phyloP scores from a whole-genome alignment of 2,113 vertebrate species.

The Sebastes schlegelii region DNA sequence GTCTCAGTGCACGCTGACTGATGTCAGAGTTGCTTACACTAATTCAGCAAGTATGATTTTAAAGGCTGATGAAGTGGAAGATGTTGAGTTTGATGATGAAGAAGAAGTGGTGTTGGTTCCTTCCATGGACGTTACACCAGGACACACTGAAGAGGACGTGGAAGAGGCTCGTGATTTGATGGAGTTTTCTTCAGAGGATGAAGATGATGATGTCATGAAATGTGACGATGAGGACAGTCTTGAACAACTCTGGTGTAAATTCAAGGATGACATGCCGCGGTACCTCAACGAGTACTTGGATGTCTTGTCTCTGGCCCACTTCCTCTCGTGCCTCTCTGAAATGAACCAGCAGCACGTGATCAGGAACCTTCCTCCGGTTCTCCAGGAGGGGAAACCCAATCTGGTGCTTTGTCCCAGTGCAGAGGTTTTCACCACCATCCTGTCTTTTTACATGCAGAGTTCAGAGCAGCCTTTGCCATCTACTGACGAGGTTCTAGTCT shows the following conservation, averaged over 20 bases:
- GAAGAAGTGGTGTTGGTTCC: background rate
- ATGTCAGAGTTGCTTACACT: constrained; percentile 71
- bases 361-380: constrained; percentile 69
- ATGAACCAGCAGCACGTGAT: constrained; percentile 48
- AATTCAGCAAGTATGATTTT: constrained; percentile 1
- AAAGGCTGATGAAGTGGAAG: background rate
- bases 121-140: background rate
- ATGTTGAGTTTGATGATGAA: constrained; percentile 19
- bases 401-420: constrained; percentile 78
- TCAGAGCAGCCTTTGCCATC: constrained; percentile 77
- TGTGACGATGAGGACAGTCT: constrained; percentile 36
- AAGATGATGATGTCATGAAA: constrained; percentile 26
- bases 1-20: constrained; percentile 62
- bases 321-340: constrained; percentile 71
- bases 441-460: constrained; percentile 76
- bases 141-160: background rate
- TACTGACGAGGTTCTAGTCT: constrained; percentile 84
- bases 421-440: constrained; percentile 75
- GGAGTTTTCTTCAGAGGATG: constrained; percentile 58
- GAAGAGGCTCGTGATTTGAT: constrained; percentile 51
- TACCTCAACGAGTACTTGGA: constrained; percentile 75
- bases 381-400: constrained; percentile 78
- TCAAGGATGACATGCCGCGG: constrained; percentile 68
- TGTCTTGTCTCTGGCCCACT: constrained; percentile 68
- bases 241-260: constrained; percentile 77